Evolutionary conservation across 2,797 vertebrate genomes (phyloP).

Genomic region (Neosilurus hyrtlii): DNA sequence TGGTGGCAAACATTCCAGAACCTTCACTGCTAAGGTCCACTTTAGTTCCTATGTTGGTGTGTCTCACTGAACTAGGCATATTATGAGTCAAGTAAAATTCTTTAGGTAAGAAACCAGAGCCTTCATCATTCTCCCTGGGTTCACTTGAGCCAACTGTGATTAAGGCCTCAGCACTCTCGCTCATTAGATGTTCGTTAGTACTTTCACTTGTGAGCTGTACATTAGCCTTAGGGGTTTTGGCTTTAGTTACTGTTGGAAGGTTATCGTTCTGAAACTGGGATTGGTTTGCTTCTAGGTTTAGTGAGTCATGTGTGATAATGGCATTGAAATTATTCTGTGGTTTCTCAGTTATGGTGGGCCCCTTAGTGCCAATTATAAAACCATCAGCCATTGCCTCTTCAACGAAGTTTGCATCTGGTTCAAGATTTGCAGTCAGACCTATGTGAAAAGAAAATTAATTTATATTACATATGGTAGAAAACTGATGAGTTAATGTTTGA

Average conservation of each 20-base stretch:
- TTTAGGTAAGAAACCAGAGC: not conserved
- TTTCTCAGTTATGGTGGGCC: constrained; percentile 12
- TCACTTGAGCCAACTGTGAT: not conserved
- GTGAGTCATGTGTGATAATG: not conserved
- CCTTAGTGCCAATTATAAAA: constrained; percentile 54
- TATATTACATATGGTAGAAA: not conserved
- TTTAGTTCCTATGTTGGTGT: not conserved
- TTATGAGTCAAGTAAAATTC: not conserved
- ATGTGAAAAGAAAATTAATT: constrained; percentile 9
- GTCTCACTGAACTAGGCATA: no score
- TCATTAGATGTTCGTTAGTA: not conserved
- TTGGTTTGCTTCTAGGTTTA: not conserved
- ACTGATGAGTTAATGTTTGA: not conserved
- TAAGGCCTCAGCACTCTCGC: not conserved
- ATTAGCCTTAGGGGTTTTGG: not conserved
- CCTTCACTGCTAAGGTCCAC: not conserved
- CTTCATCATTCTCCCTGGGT: not conserved
- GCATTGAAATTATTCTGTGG: constrained; percentile 36
- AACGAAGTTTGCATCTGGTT: constrained; percentile 57
- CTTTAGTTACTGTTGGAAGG: not conserved
- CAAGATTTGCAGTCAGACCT: constrained; percentile 34
- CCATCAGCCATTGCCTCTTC: constrained; percentile 62
- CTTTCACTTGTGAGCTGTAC: not conserved
- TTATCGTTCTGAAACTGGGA: not conserved
- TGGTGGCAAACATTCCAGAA: constrained; percentile 14